phyloP scores from a whole-genome alignment of 2,888 invertebrate genomes.

The Parapristionchus giblindavisi region DNA sequence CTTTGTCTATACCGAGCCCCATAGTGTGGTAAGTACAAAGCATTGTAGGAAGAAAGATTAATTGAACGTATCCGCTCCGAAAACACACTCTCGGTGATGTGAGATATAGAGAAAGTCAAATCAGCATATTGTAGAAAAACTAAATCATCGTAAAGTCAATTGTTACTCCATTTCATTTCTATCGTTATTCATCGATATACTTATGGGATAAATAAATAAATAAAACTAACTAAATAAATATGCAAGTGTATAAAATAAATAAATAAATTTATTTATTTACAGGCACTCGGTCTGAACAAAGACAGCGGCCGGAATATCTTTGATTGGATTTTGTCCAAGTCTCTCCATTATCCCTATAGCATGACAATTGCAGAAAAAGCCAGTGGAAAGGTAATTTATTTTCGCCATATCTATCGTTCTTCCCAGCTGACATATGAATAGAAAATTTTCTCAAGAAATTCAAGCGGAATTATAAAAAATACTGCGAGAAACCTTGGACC shows the following conservation, averaged over 20 bases:
- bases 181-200: no score
- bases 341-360: constrained; percentile 14
- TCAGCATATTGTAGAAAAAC: no score
- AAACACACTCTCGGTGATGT: neutral
- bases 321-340: constrained; percentile 25
- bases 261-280: neutral
- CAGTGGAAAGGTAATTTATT: constrained; percentile 5
- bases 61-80: neutral
- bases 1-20: constrained; percentile 22
- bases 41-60: neutral
- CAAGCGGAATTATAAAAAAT: no score
- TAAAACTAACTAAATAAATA: no score
- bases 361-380: neutral
- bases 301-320: neutral
- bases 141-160: no score
- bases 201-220: no score
- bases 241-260: no score
- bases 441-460: neutral
- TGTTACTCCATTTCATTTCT: no score
- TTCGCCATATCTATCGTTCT: neutral
- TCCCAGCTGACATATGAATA: neutral
- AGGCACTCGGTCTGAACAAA: constrained; percentile 3
- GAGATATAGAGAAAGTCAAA: no score
- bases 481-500: no score
- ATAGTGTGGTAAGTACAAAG: constrained; percentile 14